A percentile compares a stretch with the other conserved stretches of the same genome.
Evolutionary conservation across 2,888 invertebrate species (phyloP).

Genomic region (Platerodrilus igneus): DNA sequence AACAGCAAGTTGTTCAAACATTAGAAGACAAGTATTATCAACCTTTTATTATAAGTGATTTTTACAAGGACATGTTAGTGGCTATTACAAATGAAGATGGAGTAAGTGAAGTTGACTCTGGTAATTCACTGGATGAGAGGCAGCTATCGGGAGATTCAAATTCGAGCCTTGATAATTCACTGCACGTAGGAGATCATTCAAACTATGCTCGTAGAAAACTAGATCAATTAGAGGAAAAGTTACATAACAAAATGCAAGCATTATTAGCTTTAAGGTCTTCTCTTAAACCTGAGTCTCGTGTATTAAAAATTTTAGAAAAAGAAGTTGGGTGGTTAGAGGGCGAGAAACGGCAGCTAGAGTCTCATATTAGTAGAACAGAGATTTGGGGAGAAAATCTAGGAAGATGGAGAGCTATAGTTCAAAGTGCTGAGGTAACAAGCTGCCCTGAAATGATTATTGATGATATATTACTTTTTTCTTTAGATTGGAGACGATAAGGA

Average conservation of each 20-base stretch:
- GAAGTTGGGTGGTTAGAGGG: conserved; percentile 80
- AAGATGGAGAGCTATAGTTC: conserved; percentile 80
- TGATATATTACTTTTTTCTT: conserved; percentile 19
- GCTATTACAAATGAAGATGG: conserved; percentile 61
- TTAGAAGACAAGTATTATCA: conserved; percentile 86
- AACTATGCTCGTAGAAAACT: conserved; percentile 77
- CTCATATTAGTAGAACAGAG: conserved; percentile 80
- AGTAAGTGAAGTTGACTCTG: conserved; percentile 41
- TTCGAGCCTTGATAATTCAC: conserved; percentile 50
- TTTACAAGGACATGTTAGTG: conserved; percentile 69
- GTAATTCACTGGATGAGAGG: conserved; percentile 54
- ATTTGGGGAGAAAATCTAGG: conserved; percentile 88
- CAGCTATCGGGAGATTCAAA: conserved; percentile 55
- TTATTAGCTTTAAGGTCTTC: conserved; percentile 77
- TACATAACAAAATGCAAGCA: conserved; percentile 81
- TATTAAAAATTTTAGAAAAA: conserved; percentile 70
- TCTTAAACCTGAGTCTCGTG: conserved; percentile 77
- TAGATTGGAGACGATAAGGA: conserved; percentile 51
- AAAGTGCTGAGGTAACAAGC: conserved; percentile 70
- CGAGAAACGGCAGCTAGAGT: conserved; percentile 76
- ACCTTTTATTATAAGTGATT: conserved; percentile 80
- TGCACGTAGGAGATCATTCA: conserved; percentile 75
- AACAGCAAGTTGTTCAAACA: conserved; percentile 70
- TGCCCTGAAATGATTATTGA: background rate
- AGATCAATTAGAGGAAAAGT: conserved; percentile 76